Evolutionary conservation across 92 coral and sea anemone species (phyloP).

Genomic region (Palythoa grandiflora): DNA sequence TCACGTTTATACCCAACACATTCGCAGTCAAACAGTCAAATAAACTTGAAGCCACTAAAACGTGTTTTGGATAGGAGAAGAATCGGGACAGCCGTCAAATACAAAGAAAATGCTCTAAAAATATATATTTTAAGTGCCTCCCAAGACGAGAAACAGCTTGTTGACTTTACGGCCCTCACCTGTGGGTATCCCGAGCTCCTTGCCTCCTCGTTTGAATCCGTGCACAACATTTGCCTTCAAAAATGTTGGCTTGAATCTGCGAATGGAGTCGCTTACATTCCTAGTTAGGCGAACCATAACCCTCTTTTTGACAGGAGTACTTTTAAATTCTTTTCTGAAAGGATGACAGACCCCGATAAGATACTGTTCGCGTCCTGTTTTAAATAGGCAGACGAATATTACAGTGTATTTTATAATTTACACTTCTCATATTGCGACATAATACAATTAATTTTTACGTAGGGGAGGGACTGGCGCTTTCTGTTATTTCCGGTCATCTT

Average conservation of each 20-base stretch:
- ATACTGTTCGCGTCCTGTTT: neutral
- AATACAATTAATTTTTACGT: neutral
- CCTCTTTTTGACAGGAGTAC: neutral
- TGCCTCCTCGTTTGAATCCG: conserved; percentile 77
- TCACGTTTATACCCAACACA: too few relatives aligned
- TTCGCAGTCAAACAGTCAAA: neutral
- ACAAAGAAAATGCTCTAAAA: neutral
- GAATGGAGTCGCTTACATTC: conserved; percentile 6
- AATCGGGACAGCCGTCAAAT: too few relatives aligned
- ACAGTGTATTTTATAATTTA: too few relatives aligned
- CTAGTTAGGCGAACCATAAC: conserved; percentile 37
- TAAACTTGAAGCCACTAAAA: too few relatives aligned
- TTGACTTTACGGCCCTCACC: conserved; percentile 17
- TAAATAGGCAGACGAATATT: neutral
- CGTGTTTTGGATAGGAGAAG: too few relatives aligned
- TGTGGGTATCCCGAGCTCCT: conserved; percentile 80
- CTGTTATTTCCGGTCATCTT: neutral
- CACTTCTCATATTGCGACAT: neutral
- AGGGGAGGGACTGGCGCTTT: neutral
- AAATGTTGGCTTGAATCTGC: conserved; percentile 47
- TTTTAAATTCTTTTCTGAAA: too few relatives aligned
- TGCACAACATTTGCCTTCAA: conserved; percentile 69
- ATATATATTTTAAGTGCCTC: neutral
- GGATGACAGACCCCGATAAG: neutral
- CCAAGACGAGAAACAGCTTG: neutral